Conservation (phyloP, 2,888 invertebrate species). For the Theretra japonica region DNA sequence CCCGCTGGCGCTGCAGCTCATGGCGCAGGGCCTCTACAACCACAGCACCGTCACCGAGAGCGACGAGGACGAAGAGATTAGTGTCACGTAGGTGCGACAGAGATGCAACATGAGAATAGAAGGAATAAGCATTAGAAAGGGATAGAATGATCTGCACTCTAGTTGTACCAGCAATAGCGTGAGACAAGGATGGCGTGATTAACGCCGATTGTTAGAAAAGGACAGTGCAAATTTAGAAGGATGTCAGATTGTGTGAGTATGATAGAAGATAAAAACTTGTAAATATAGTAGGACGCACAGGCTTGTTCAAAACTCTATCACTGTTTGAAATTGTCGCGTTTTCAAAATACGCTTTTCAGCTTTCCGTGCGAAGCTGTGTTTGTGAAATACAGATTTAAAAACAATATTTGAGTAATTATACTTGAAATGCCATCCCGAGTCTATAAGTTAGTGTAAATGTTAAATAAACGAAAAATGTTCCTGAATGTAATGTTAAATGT, state of each 20-base stretch:
- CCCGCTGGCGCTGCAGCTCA: constrained; percentile 93
- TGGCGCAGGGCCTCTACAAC: constrained; percentile 97
- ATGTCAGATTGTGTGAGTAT: not conserved
- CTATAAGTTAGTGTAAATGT: constrained; percentile 13
- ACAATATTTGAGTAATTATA: not conserved
- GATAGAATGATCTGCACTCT: not conserved
- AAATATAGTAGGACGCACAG: not conserved
- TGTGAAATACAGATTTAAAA: not conserved
- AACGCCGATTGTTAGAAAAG: not conserved
- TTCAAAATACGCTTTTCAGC: not conserved
- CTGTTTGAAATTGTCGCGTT: not conserved
- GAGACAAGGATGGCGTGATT: not conserved
- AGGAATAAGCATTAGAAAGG: not conserved
- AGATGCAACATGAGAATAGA: not conserved
- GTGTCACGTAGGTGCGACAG: constrained; percentile 54
- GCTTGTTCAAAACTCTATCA: not conserved
- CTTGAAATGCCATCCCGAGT: constrained; percentile 25
- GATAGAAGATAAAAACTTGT: not conserved
- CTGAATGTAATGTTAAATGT: constrained; percentile 5
- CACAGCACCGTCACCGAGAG: constrained; percentile 91
- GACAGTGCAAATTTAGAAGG: not conserved
- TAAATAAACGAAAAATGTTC: constrained; percentile 21
- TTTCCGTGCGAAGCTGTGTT: not conserved
- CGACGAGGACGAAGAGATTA: constrained; percentile 90
- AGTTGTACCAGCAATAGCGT: not conserved